Base-by-base conservation (phyloP, 2,888 invertebrate genomes). In the Allacma fusca region DNA sequence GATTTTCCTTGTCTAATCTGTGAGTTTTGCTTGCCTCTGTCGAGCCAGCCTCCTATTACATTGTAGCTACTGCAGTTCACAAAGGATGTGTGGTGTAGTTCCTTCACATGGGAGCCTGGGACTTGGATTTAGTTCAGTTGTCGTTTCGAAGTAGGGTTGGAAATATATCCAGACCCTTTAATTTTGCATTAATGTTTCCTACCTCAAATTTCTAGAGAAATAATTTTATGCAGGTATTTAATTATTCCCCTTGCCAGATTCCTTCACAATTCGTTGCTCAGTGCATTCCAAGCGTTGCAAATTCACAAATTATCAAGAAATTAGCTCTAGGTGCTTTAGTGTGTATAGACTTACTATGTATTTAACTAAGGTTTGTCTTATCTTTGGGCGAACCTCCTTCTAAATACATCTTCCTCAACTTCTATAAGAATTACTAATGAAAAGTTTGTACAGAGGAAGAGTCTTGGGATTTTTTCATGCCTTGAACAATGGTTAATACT, bases 281-380 rank as follows among this genome's bases (percentile, higher is more conserved):
- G 5, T 5, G 16, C 50, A 50, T 50, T 50, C 50, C 50, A 50
- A 50, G 50, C 50, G 50, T 50, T 50, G 50, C 50, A 16, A 50
- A 50, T 50, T 50, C 50, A 50, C 50, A 50, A 50, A 50, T 50
- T 50, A 50, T 9, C 50, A 50, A 50, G 50, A 50, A 50, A 50
- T 50, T 50, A 50, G 50, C 50, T 50, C n/a, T 50, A 50, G 50
- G 50, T 50, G 9, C 7, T 40, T 13, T 40, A 5, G 13, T 5
- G 13, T 13, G 40, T 5, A 40, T 5, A 40, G 5, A 40, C 5
- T 13, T 9, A 40, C 40, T 5, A 5, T 40, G 7, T 9, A 9
- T 9, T 40, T 40, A 40, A 40, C 5, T 9, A 13, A 9, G 13
- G 40, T 40, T 40, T 40, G 13, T 40, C 5, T 40, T 50, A n/a